Evolutionary conservation across 2,888 invertebrate species (phyloP).

Genomic region (Pecten maximus): DNA sequence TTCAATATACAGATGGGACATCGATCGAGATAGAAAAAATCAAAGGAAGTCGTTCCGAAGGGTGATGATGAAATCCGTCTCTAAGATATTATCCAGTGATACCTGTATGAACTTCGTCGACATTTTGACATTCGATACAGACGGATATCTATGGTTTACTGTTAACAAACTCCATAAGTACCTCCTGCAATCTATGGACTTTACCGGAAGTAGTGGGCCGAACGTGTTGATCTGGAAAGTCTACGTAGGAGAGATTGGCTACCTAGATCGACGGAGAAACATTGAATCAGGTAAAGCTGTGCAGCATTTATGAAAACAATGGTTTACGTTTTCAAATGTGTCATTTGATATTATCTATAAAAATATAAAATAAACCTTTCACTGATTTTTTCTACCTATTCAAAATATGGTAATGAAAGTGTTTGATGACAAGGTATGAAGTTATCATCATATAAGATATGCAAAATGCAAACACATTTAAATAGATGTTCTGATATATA

Average conservation of each 20-base stretch:
- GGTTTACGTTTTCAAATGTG: no score
- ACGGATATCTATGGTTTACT: conserved; percentile 61
- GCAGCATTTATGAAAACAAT: no score
- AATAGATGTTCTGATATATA: no score
- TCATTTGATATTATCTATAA: no score
- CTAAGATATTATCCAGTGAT: conserved; percentile 45
- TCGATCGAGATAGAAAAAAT: conserved; percentile 41
- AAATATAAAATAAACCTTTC: no score
- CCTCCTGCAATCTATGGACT: conserved; percentile 33
- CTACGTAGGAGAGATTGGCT: not conserved
- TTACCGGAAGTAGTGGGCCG: conserved; percentile 23
- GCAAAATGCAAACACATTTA: no score
- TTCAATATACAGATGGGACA: conserved; percentile 59
- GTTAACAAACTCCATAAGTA: conserved; percentile 57
- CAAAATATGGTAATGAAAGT: no score
- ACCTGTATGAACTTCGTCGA: conserved; percentile 60
- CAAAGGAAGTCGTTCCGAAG: not conserved
- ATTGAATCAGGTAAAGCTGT: no score
- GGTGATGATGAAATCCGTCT: conserved; percentile 43
- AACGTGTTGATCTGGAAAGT: conserved; percentile 13
- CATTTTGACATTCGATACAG: conserved; percentile 57
- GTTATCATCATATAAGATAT: no score
- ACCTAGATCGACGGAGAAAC: not conserved
- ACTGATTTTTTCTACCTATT: no score
- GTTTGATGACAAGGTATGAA: no score